These are phyloP conservation scores for Metopolophium dirhodum DNA, from an alignment of 1,140 invertebrate species.

Conservation along the genomic window DNA sequence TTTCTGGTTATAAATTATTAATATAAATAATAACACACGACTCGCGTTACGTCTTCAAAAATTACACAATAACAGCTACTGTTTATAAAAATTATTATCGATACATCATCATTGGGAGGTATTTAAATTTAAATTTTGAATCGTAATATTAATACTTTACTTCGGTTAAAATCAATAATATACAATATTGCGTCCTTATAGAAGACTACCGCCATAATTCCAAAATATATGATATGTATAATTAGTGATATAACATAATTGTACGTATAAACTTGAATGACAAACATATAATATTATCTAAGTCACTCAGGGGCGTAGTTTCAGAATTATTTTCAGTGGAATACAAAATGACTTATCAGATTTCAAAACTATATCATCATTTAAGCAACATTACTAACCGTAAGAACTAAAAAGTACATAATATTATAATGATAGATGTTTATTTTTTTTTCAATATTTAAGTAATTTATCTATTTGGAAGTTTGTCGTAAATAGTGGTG, in stretches of 20 bases:
- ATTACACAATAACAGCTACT: neutral
- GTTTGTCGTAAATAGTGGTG: too few relatives aligned
- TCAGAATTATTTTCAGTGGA: neutral
- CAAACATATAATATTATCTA: neutral
- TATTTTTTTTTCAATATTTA: neutral
- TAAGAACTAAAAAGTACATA: neutral
- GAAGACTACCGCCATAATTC: neutral
- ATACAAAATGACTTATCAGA: neutral
- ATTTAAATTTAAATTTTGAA: neutral
- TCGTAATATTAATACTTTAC: neutral
- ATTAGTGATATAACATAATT: neutral
- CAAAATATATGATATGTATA: neutral
- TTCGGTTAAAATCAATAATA: neutral
- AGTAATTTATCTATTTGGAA: neutral
- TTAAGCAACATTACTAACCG: neutral
- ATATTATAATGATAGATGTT: neutral
- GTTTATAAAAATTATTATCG: neutral
- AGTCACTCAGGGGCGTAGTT: neutral
- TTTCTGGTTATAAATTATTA: neutral
- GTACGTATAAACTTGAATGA: neutral
- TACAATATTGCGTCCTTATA: neutral
- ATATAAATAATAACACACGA: neutral
- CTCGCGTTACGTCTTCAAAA: neutral
- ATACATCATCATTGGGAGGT: neutral
- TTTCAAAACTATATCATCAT: neutral